Percentiles rank a stretch among this genome's conserved stretches.
These are phyloP conservation scores for Eulithis prunata DNA, from an alignment of 2,888 invertebrate species.

Conservation along the genomic window DNA sequence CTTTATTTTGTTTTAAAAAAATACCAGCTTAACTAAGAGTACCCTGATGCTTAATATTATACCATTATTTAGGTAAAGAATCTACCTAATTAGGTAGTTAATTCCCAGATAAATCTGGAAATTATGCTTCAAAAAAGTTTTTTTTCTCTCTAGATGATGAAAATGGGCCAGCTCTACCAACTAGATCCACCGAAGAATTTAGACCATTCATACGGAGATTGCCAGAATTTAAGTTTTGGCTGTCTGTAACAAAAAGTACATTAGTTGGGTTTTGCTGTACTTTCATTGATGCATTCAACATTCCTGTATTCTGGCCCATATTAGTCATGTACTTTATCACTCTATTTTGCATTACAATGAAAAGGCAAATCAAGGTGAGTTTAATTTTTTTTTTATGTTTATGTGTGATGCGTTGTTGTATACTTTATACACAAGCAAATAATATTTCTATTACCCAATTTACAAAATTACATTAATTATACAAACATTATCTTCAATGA, in stretches of 20 bases:
- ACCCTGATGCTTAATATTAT: too few species aligned
- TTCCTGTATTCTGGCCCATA: slow-evolving; percentile 99
- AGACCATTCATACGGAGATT: slow-evolving; percentile 97
- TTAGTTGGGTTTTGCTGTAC: slow-evolving; percentile 95
- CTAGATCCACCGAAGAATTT: slow-evolving; percentile 98
- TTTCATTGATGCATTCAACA: slow-evolving; percentile 98
- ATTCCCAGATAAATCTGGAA: too few species aligned
- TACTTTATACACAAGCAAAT: too few species aligned
- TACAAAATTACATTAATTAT: too few species aligned
- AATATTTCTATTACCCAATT: too few species aligned
- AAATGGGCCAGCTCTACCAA: slow-evolving; percentile 96
- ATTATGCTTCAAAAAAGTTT: background rate
- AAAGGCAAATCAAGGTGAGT: slow-evolving; percentile 98
- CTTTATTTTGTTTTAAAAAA: too few species aligned
- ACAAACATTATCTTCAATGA: too few species aligned
- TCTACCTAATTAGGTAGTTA: too few species aligned
- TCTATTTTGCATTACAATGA: slow-evolving; percentile 99
- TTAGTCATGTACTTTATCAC: slow-evolving; percentile 99
- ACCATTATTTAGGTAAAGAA: too few species aligned
- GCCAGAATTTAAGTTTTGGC: slow-evolving; percentile 99
- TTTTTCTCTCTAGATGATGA: slow-evolving; percentile 83
- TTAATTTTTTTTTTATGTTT: background rate
- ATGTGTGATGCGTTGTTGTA: too few species aligned
- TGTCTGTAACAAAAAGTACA: slow-evolving; percentile 97
- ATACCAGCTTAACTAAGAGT: too few species aligned